These are phyloP conservation scores for Acheta domesticus DNA, from an alignment of 2,888 invertebrate species.

Conservation along the genomic window DNA sequence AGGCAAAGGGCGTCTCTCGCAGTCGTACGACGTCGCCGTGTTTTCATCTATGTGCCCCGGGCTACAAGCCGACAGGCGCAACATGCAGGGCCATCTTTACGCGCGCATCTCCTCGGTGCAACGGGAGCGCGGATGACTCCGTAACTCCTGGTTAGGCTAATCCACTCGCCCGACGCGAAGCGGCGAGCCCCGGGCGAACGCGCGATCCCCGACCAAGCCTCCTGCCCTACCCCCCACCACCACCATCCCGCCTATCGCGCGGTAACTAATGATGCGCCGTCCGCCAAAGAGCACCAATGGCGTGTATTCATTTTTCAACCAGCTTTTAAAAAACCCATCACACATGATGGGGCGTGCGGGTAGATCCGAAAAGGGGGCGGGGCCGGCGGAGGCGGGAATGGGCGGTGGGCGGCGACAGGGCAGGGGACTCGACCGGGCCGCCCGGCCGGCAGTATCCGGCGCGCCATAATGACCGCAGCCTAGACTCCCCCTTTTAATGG, in stretches of 20 bases:
- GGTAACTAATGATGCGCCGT: not conserved
- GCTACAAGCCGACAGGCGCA: too few relatives aligned
- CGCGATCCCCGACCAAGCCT: too few relatives aligned
- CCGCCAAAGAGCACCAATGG: not conserved
- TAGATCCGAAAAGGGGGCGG: not conserved
- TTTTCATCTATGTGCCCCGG: too few relatives aligned
- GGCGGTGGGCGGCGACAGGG: not conserved
- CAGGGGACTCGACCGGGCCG: not conserved
- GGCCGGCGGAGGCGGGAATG: not conserved
- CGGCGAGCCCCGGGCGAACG: too few relatives aligned
- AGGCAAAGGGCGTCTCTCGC: too few relatives aligned
- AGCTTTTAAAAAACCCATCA: not conserved
- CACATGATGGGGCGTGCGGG: not conserved
- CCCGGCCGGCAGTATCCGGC: not conserved
- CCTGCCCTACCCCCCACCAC: too few relatives aligned
- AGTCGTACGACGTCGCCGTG: too few relatives aligned
- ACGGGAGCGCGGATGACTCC: too few relatives aligned
- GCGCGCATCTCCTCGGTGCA: too few relatives aligned
- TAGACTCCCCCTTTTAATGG: not conserved
- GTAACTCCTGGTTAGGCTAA: too few relatives aligned
- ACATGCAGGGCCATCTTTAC: too few relatives aligned
- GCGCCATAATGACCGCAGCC: not conserved
- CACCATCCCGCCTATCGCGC: not conserved
- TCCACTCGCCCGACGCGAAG: too few relatives aligned
- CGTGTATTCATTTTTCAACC: slow-evolving; percentile 2